Percentiles rank a stretch among this genome's conserved stretches.
Evolutionary conservation across 2,888 invertebrate genomes (phyloP).

Genomic region (Athetis lepigone): DNA sequence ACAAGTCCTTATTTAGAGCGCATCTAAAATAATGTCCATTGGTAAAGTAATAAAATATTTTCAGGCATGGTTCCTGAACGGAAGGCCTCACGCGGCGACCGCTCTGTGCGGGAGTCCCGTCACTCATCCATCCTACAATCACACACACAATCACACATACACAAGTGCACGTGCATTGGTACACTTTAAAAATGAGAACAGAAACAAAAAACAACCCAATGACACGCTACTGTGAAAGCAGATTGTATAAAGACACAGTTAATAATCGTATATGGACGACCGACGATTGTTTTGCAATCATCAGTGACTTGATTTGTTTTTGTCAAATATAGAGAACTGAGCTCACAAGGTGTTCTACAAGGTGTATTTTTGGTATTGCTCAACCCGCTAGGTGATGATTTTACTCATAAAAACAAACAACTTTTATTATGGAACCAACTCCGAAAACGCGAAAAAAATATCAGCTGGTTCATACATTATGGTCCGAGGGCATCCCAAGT

Average conservation of each 20-base stretch:
- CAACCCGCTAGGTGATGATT: too few species aligned
- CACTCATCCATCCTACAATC: constrained; percentile 50
- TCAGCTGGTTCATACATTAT: too few species aligned
- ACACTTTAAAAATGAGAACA: constrained; percentile 42
- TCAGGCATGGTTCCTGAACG: constrained; percentile 53
- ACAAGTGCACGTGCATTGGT: constrained; percentile 44
- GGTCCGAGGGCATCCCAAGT: too few species aligned
- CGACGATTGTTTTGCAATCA: constrained; percentile 40
- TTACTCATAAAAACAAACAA: too few species aligned
- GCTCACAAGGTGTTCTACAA: too few species aligned
- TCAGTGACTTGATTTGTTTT: constrained; percentile 10
- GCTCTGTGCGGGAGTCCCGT: constrained; percentile 61
- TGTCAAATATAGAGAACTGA: background rate
- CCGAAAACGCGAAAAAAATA: too few species aligned
- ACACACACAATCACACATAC: constrained; percentile 40
- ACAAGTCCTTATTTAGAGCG: background rate
- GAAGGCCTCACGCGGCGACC: constrained; percentile 67
- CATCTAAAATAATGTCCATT: constrained; percentile 12
- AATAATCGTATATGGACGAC: constrained; percentile 45
- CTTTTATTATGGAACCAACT: too few species aligned
- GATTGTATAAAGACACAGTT: constrained; percentile 44
- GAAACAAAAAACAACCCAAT: constrained; percentile 51
- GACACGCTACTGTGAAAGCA: constrained; percentile 52
- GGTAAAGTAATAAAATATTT: constrained; percentile 7
- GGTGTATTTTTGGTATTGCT: too few species aligned